A percentile compares a stretch with the other conserved stretches of the same genome.
Evolutionary conservation across 2,888 invertebrate species (phyloP).

Genomic region (Marronus borbonicus): DNA sequence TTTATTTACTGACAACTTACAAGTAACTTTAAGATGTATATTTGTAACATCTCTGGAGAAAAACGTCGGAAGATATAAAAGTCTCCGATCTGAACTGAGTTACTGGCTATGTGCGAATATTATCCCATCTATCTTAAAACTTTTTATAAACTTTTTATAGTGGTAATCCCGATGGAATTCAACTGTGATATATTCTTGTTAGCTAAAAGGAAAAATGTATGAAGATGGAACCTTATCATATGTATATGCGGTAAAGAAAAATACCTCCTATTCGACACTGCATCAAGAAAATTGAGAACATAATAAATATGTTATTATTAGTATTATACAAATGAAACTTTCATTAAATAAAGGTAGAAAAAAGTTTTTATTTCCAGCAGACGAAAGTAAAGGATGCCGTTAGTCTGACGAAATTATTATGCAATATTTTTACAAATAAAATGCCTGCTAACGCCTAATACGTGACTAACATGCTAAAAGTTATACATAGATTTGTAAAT

Average conservation of each 20-base stretch:
- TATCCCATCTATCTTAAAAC: slow-evolving; percentile 48
- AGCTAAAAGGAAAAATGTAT: slow-evolving; percentile 39
- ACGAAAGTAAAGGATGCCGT: too few species aligned
- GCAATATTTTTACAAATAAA: not conserved
- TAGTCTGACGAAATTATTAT: not conserved
- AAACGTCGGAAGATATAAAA: slow-evolving; percentile 38
- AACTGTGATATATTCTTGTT: slow-evolving; percentile 43
- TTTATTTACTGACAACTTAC: slow-evolving; percentile 44
- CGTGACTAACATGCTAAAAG: too few species aligned
- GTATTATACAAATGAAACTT: not conserved
- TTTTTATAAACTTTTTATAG: slow-evolving; percentile 47
- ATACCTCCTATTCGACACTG: not conserved
- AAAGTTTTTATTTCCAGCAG: too few species aligned
- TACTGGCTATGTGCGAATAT: slow-evolving; percentile 44
- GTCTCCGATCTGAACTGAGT: slow-evolving; percentile 41
- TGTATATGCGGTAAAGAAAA: not conserved
- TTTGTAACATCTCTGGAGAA: slow-evolving; percentile 44
- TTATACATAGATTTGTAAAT: too few species aligned
- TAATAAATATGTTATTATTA: not conserved
- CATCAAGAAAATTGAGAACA: not conserved
- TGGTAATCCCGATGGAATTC: slow-evolving; percentile 41
- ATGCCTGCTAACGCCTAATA: too few species aligned
- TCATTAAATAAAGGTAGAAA: not conserved
- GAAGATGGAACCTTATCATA: slow-evolving; percentile 32
- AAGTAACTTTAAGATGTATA: slow-evolving; percentile 35